Conservation (phyloP, 1,140 invertebrate species). For the Temnothorax longispinosus region DNA sequence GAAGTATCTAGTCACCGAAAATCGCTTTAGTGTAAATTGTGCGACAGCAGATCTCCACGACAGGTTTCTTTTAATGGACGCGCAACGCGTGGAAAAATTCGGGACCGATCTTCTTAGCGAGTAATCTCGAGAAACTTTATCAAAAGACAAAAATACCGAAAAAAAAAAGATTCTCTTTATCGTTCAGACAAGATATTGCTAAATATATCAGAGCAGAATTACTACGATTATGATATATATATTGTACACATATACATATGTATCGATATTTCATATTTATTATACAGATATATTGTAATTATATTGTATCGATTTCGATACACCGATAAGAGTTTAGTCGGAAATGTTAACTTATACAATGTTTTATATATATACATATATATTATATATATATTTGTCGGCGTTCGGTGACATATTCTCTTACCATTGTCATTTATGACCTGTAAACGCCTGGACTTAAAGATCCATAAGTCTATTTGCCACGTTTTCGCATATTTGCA, state of each 20-base stretch:
- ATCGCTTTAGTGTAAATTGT: constrained; percentile 40
- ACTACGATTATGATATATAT: constrained; percentile 60
- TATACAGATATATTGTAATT: constrained; percentile 77
- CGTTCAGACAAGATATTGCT: constrained; percentile 63
- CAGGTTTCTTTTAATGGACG: constrained; percentile 46
- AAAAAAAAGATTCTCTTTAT: constrained; percentile 67
- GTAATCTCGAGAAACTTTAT: constrained; percentile 59
- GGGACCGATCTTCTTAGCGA: constrained; percentile 68
- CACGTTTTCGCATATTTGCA: constrained; percentile 67
- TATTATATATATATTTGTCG: constrained; percentile 66
- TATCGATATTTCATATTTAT: constrained; percentile 77
- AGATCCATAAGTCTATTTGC: constrained; percentile 54
- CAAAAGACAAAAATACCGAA: constrained; percentile 44
- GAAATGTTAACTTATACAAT: constrained; percentile 73
- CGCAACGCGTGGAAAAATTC: constrained; percentile 45
- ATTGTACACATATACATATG: constrained; percentile 65
- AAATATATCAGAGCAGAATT: constrained; percentile 64
- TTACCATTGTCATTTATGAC: constrained; percentile 65
- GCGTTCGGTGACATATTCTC: constrained; percentile 66
- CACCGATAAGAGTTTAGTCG: constrained; percentile 67
- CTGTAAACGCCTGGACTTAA: constrained; percentile 49
- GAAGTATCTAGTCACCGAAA: constrained; percentile 46
- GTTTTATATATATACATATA: constrained; percentile 66
- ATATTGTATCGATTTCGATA: constrained; percentile 73
- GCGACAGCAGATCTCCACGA: constrained; percentile 15